phyloP scores from a whole-genome alignment of 1,140 invertebrate species.

The Carcinoscorpius rotundicauda region DNA sequence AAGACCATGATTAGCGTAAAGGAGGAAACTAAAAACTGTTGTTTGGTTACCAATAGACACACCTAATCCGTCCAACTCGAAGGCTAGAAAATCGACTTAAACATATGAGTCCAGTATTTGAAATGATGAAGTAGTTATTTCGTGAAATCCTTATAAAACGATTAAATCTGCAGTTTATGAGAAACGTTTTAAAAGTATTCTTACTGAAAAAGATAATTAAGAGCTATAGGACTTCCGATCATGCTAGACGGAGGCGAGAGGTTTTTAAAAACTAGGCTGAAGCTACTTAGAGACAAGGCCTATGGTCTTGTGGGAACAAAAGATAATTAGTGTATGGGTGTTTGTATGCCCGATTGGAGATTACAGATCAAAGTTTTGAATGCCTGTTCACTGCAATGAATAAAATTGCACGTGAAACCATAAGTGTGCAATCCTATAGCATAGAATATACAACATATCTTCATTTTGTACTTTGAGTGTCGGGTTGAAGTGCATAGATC shows the following conservation, averaged over 20 bases:
- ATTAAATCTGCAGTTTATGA: neutral
- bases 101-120: too few species aligned
- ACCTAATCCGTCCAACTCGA: too few species aligned
- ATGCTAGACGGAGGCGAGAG: constrained; percentile 36
- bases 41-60: too few species aligned
- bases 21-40: too few species aligned
- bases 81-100: too few species aligned
- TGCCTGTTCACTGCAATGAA: constrained; percentile 90
- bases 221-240: constrained; percentile 46
- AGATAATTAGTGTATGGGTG: neutral
- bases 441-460: constrained; percentile 92
- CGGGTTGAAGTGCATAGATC: constrained; percentile 83
- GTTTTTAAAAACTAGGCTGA: constrained; percentile 23
- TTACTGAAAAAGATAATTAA: constrained; percentile 39
- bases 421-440: constrained; percentile 97
- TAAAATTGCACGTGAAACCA: constrained; percentile 94
- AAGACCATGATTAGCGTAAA: too few species aligned
- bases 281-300: constrained; percentile 21
- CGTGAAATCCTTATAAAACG: constrained; percentile 15
- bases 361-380: constrained; percentile 13
- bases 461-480: constrained; percentile 99
- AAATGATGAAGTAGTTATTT: neutral
- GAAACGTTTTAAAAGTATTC: constrained; percentile 2
- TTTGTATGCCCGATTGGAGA: neutral
- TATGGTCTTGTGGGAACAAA: constrained; percentile 16